phyloP scores from a whole-genome alignment of 2,888 invertebrate genomes.

The Aphrophora alni region DNA sequence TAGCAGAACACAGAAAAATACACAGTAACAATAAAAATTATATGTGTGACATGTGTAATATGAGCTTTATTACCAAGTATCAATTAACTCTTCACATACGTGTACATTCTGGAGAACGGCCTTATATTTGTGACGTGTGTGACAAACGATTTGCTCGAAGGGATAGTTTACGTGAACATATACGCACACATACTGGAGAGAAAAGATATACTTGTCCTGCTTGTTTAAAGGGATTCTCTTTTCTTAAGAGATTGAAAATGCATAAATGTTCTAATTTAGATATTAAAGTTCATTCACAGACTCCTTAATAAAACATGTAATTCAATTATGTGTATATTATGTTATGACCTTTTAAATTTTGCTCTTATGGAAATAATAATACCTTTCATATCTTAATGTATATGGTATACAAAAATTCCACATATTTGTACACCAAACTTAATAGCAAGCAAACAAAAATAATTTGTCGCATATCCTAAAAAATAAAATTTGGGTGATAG shows the following conservation, averaged over 20 bases:
- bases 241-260: conserved; percentile 43
- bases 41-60: conserved; percentile 43
- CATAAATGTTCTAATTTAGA: conserved; percentile 37
- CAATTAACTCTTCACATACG: conserved; percentile 42
- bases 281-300: neutral
- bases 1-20: conserved; percentile 43
- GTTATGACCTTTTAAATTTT: too few relatives aligned
- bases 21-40: conserved; percentile 39
- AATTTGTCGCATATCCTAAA: too few relatives aligned
- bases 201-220: conserved; percentile 43
- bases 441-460: too few relatives aligned
- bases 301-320: too few relatives aligned
- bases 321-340: too few relatives aligned
- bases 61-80: conserved; percentile 42
- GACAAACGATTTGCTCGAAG: conserved; percentile 57
- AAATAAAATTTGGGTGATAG: too few relatives aligned
- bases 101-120: conserved; percentile 54
- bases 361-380: too few relatives aligned
- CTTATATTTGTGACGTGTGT: conserved; percentile 58
- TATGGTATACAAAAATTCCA: too few relatives aligned
- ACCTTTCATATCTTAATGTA: too few relatives aligned
- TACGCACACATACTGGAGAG: conserved; percentile 46
- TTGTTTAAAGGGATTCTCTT: conserved; percentile 40
- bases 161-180: conserved; percentile 58
- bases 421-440: too few relatives aligned